Conservation (phyloP, 2,888 invertebrate genomes). For the Taenaris catops region DNA sequence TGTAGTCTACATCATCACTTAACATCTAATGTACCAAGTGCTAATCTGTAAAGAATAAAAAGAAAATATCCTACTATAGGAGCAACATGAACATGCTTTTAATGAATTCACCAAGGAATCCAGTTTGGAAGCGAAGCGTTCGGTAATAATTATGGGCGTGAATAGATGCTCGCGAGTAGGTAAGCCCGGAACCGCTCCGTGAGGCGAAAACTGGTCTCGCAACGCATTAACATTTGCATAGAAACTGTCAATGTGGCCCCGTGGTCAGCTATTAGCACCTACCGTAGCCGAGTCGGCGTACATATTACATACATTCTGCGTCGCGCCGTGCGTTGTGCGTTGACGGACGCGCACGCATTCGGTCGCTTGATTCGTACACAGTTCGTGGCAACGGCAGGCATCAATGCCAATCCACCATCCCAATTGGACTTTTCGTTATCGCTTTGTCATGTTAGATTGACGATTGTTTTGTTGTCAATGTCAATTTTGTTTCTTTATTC, state of each 20-base stretch:
- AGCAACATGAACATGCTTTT: constrained; percentile 30
- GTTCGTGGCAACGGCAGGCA: not conserved
- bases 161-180: constrained; percentile 56
- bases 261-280: constrained; percentile 67
- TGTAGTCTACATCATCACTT: no score
- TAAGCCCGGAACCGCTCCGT: constrained; percentile 67
- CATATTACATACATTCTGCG: constrained; percentile 5
- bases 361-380: not conserved
- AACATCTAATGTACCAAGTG: no score
- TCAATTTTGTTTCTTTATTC: not conserved
- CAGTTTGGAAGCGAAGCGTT: constrained; percentile 49
- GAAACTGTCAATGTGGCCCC: constrained; percentile 74
- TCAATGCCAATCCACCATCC: not conserved
- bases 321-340: constrained; percentile 8
- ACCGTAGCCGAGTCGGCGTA: constrained; percentile 24
- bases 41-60: no score
- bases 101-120: constrained; percentile 43
- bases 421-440: constrained; percentile 4
- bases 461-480: constrained; percentile 4
- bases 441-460: constrained; percentile 5
- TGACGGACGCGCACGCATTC: constrained; percentile 1
- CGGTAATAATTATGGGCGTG: constrained; percentile 54
- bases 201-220: constrained; percentile 71
- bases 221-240: constrained; percentile 76
- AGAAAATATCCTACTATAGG: no score